These are phyloP conservation scores for Agriopis marginaria DNA, from an alignment of 2,888 invertebrate genomes.

Conservation along the genomic window DNA sequence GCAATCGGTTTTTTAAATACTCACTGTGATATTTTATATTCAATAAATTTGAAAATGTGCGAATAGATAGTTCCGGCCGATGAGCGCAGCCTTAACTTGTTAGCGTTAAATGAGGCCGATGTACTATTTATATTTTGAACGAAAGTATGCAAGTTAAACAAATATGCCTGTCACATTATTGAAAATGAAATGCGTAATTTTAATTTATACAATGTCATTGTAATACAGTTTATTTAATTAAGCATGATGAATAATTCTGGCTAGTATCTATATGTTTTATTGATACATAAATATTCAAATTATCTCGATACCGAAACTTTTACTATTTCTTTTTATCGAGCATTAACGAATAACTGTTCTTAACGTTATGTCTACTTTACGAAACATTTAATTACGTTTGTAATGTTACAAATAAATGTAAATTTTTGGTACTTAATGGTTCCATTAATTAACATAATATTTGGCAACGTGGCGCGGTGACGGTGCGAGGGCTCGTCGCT, in stretches of 20 bases:
- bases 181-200: not conserved
- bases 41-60: too few species aligned
- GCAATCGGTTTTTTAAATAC: too few species aligned
- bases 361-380: too few species aligned
- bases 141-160: too few species aligned
- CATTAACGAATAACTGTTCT: not conserved
- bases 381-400: slow-evolving; percentile 10
- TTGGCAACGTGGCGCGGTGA: not conserved
- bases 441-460: slow-evolving; percentile 30
- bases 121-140: too few species aligned
- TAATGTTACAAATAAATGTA: slow-evolving; percentile 44
- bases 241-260: too few species aligned
- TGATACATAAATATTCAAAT: not conserved
- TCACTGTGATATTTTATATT: too few species aligned
- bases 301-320: not conserved
- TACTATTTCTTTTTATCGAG: slow-evolving; percentile 2
- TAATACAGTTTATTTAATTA: too few species aligned
- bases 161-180: not conserved
- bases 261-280: not conserved
- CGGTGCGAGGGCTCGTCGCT: slow-evolving; percentile 6
- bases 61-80: too few species aligned
- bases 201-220: not conserved
- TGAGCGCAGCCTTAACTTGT: too few species aligned
- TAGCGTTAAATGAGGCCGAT: too few species aligned
- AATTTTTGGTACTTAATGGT: slow-evolving; percentile 47